Evolutionary conservation across 2,888 invertebrate species (phyloP), one percentile per base, ranked within the genome.

Genomic region (Metopia argyrocephala): DNA sequence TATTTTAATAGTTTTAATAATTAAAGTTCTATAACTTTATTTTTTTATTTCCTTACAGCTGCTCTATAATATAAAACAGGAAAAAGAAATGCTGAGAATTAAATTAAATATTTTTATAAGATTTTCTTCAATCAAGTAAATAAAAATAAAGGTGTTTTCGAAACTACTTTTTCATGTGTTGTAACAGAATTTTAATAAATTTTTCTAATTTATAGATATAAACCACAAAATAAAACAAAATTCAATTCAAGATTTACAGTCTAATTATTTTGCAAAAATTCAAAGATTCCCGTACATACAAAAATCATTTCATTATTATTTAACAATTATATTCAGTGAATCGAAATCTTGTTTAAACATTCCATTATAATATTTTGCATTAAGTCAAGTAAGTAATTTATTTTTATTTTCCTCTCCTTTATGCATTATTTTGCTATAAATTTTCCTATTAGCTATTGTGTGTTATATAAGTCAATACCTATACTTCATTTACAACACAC

Each of bases 121-220:
- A n/a, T n/a, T n/a, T n/a, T n/a, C n/a, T n/a, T n/a, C n/a, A n/a
- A n/a, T 38, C 45, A 45, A 59, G 65, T 31, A 61, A 68, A 54
- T 27, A 76, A 56, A 69, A 38, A 27, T 64, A 38, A 71, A 73
- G 61, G 61, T 78, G 59, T 66, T 73, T 61, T 48, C 31, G 20
- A 62, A 27, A 46, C 20, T 18, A 25, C 45, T 27, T n/a, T n/a
- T 61, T 4, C 25, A 65, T 28, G n/a, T 28, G 38, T 45, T 6
- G 5, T 57, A 45, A 61, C 0, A 38, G 54, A 31, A 28, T 66
- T 66, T 20, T 23, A 64, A 46, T 59, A 23, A 31, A 28, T 21
- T 66, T 71, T 71, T 61, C 25, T 54, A 66, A 78, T 71, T 66
- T 27, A 9, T 78, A 78, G 71, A 65, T 46, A 25, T 66, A 28